A percentile compares a stretch with the other conserved stretches of the same genome.
Evolutionary conservation across 2,888 invertebrate genomes (phyloP).

Genomic region (Anoplius nigerrimus): DNA sequence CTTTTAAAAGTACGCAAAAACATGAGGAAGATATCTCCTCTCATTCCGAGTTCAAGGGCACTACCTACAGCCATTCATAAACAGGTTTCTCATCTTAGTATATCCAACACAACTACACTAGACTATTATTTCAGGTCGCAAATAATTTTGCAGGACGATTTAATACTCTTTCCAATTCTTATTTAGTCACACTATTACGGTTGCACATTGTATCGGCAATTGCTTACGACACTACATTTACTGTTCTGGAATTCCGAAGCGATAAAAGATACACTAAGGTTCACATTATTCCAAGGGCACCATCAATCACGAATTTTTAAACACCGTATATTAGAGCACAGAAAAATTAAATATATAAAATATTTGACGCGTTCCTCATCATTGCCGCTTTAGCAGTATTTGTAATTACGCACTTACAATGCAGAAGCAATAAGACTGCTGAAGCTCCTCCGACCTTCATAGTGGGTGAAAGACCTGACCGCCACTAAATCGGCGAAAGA

Average conservation of each 20-base stretch:
- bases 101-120: neutral
- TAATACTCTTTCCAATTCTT: too few relatives aligned
- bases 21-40: conserved; percentile 16
- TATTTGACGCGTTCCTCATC: too few relatives aligned
- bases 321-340: too few relatives aligned
- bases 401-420: neutral
- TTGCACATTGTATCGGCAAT: too few relatives aligned
- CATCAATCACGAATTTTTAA: neutral
- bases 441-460: neutral
- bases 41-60: conserved; percentile 50
- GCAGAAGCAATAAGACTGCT: neutral
- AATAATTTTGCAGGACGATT: too few relatives aligned
- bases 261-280: too few relatives aligned
- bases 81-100: conserved; percentile 2
- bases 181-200: too few relatives aligned
- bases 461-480: neutral
- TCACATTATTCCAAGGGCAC: neutral
- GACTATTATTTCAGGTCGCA: too few relatives aligned
- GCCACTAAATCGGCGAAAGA: neutral
- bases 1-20: neutral
- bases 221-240: too few relatives aligned
- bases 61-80: neutral
- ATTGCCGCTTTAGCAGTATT: neutral
- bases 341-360: too few relatives aligned
- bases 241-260: too few relatives aligned